Base-by-base conservation (phyloP, 2,113 vertebrate genomes). In the Pollachius pollachius region DNA sequence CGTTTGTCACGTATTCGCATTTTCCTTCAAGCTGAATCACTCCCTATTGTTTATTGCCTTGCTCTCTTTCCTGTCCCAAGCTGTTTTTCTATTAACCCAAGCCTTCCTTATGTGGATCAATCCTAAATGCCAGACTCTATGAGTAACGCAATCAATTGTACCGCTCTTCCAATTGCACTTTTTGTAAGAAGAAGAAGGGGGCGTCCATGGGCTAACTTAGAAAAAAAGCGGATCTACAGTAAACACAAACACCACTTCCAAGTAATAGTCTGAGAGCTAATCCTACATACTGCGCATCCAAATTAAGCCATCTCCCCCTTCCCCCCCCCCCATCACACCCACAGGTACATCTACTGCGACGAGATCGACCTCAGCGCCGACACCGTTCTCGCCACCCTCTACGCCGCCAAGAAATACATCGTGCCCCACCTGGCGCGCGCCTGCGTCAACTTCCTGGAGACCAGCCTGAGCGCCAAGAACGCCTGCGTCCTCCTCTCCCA, bases 321-420 rank as follows among this genome's bases (percentile, higher is more conserved):
- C 41, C 41, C 41, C 41, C 41, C 37, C 41, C 41, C 37, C 37
- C 37, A 6, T 9, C 41, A 5, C 41, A 1, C 79, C 71, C 54
- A 75, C 92, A 99, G 97, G 87, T 99, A 99, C 81, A 97, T 99
- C 77, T 98, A 99, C 85, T 99, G 96, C 67, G 97, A 99, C 52
- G 97, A 99, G 86, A 99, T 98, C 59, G 96, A 99, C 89, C 84
- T 98, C 89, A 95, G 95, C 59, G 97, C 97, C 4, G 97, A 99
- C 83, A 99, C 96, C 0, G 97, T 99, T 18, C 82, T 99, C 86
- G 97, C 97, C 73, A 99, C 96, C 56, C 93, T 99, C 27, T 99
- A 99, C 19, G 95, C 96, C 82, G 96, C 97, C 85, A 99, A 99
- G 90, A 99, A 99, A 74, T 99, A 99, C 89, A 99, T 99, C 0